Evolutionary conservation across 2,113 vertebrate genomes (phyloP), one percentile per base, ranked within the genome.

Genomic region (Hippolais icterina): DNA sequence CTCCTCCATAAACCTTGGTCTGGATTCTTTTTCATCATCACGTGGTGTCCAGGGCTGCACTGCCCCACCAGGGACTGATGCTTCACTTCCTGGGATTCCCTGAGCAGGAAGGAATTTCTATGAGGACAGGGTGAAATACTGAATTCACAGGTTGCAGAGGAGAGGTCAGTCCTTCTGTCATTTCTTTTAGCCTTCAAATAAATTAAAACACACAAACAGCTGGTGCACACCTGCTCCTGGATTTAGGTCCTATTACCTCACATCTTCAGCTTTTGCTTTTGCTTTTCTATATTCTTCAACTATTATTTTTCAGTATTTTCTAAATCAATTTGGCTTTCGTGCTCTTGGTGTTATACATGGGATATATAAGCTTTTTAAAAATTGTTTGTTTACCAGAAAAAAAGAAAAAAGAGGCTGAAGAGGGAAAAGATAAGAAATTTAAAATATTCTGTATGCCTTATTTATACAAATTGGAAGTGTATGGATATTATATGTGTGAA

Each of bases 191-290:
- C 28, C 50, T 88, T 91, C 85, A 86, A 65, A 72, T 35, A 83
- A 85, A 68, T 83, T 53, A 83, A 84, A 94, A 74, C 41, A 27
- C 42, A 47, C 46, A 65, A 92, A n/a, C 49, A 91, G 25, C 75
- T 76, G 57, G 37, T 76, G 42, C n/a, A 57, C 53, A 53, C 7
- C 59, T 89, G 49, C 60, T 80, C 10, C 33, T n/a, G 39, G 25
- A 19, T 65, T 65, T 47, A 13, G 68, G 53, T 77, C 23, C 50
- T 90, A 3, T 69, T 50, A 13, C 31, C 18, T 87, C 24, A 3
- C n/a, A 21, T 59, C 35, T 87, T 75, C 66, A 69, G 19, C 22
- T 46, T n/a, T n/a, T n/a, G n/a, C n/a, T n/a, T n/a, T 39, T 9
- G 37, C 17, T 57, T 83, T 76, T 83, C 25, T 49, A 0, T 56